These are phyloP conservation scores for Empidonax traillii DNA, from an alignment of 2,113 vertebrate species.

Conservation along the genomic window DNA sequence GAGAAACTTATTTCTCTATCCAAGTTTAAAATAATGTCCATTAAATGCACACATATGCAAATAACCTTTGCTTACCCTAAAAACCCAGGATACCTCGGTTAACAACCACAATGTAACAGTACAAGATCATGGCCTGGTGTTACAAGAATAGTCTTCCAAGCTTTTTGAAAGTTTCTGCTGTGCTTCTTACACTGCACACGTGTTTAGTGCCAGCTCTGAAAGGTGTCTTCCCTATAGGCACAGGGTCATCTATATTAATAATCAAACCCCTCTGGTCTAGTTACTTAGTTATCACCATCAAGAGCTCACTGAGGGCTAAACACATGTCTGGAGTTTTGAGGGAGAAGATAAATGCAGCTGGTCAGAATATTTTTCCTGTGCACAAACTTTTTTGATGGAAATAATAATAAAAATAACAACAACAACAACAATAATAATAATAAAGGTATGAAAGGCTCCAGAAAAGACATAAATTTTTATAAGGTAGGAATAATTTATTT, in stretches of 20 bases:
- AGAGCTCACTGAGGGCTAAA: neutral
- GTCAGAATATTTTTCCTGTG: neutral
- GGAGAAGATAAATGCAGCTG: neutral
- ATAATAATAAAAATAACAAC: neutral
- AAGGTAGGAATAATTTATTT: neutral
- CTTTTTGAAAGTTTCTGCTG: neutral
- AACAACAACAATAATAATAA: neutral
- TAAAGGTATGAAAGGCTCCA: neutral
- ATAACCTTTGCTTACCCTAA: neutral
- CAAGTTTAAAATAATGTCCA: neutral
- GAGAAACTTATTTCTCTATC: neutral
- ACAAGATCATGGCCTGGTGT: neutral
- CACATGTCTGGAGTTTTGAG: neutral
- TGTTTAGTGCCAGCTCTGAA: neutral
- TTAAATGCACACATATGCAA: neutral
- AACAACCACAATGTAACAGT: neutral
- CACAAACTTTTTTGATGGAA: neutral
- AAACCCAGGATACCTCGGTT: neutral
- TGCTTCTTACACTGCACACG: neutral
- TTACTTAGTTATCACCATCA: neutral
- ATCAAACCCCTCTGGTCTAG: neutral
- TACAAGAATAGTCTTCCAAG: neutral
- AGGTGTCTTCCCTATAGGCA: neutral
- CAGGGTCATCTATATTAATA: neutral
- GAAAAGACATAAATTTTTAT: neutral